Evolutionary conservation across 1,140 invertebrate genomes (phyloP), one percentile per base, ranked within the genome.

Genomic region (Aphaenogaster rudis): DNA sequence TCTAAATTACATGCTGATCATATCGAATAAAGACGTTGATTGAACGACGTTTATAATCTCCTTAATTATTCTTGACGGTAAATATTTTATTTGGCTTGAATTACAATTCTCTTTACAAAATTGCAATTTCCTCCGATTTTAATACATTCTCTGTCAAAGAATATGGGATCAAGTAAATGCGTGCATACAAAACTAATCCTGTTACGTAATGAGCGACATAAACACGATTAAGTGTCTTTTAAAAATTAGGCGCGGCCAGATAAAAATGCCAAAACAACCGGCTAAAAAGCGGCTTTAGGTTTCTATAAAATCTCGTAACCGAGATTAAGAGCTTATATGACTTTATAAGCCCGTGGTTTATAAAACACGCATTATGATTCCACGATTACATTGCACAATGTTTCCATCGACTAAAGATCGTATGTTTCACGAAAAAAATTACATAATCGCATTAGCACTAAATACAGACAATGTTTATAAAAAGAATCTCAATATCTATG

Each of bases 281-380:
- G 21, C 3, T 8, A 17, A 67, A 67, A 21, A 52, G 21, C 36
- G 3, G n/a, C 7, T 52, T 21, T 28, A 21, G 8, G 4, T 61
- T 33, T 36, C 45, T 50, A 48, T 36, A 4, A 13, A 39, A 42
- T 36, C 48, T 48, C 63, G 9, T 52, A 11, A 11, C 11, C 1
- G 15, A 42, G n/a, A 80, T 80, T 67, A 80, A 54, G 28, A 28
- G 13, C 64, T 54, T 69, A 28, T 80, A 54, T 28, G 21, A 28
- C 4, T 67, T 42, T 28, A 54, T 28, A 54, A 63, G 17, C 7
- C 15, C 3, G 13, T 3, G 3, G 59, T 28, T 79, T 66, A 54
- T 69, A 69, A 54, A 57, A 57, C n/a, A 21, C 8, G 13, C 17
- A 39, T 67, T 69, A 54, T 5, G 9, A 80, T 48, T 63, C 13